Base-by-base conservation (phyloP, 1,140 invertebrate genomes). In the Ips nitidus region DNA sequence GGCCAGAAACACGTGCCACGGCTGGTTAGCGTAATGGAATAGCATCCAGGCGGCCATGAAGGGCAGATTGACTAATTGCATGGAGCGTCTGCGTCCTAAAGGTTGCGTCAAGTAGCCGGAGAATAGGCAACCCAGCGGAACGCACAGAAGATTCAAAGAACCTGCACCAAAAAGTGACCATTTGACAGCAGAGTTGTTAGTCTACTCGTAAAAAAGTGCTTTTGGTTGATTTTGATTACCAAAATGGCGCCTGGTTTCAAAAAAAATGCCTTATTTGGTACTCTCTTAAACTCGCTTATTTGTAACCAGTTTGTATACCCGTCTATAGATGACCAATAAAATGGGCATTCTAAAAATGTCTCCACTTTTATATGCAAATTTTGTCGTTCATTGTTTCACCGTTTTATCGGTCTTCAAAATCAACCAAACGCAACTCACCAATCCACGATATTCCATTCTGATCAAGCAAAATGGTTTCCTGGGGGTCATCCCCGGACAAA, bases 391-490 rank as follows among this genome's bases (percentile, higher is more conserved):
- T 22, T 22, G 22, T 22, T 22, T 22, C 0, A 22, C 22, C 22
- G 22, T 22, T 22, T 22, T 22, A 22, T 22, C 22, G 22, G 22
- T 22, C 22, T 22, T 22, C 22, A 22, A 22, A 22, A 22, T 22
- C 22, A 22, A 22, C 22, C 22, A 22, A 22, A 22, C 22, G 22
- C 22, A 22, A 22, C 62, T 65, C 73, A 78, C 77, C 74, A 73
- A 93, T 91, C 90, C 90, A 92, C 43, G 90, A 91, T 57, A 92
- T 83, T 78, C 90, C 84, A 3, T 88, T 86, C 52, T 82, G 82
- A 3, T 84, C 85, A 2, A 91, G 82, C 0, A 80, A 80, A 3
- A 91, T 79, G 2, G 82, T 80, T 71, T 83, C 80, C 73, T 84
- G 81, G 37, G 77, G 80, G 69, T 85, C 78, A 71, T 85, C 82